Evolutionary conservation across 2,888 invertebrate genomes (phyloP), one percentile per base, ranked within the genome.

Genomic region (Neoitamus cyanurus): DNA sequence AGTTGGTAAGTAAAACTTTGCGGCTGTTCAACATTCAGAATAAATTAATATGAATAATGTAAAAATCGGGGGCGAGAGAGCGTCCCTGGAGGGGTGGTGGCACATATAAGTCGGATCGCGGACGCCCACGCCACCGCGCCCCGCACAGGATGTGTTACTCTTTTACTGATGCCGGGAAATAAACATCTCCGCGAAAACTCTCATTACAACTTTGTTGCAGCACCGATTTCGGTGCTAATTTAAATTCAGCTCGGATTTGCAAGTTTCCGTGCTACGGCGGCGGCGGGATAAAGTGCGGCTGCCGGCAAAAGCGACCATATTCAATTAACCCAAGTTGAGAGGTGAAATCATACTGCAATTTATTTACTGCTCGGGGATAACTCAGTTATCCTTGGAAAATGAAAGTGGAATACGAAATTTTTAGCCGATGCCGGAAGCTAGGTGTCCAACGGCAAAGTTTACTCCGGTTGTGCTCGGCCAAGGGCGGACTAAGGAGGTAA

Each of bases 21-120:
- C 25, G 75, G 13, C 42, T 75, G 75, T 75, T 75, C 46, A 37
- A 37, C 75, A 75, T 75, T 42, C 75, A 75, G 75, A 75, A 75
- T 75, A 75, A 75, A 75, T 75, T 75, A 75, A 75, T 75, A 75
- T 75, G 75, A 75, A 75, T 75, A 75, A 75, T 75, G 46, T 75
- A 75, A 75, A 75, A 75, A 75, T 42, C 42, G 75, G n/a, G 75
- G 25, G 46, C 9, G 25, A 20, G 46, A 11, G 34, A 42, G 6
- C 25, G 0, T 7, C 2, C 28, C 42, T 28, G 42, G 30, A 20
- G 28, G 42, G n/a, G 30, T 75, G 42, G 7, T 58, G 58, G 20
- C 58, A 75, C 42, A 75, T 42, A 75, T 42, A 42, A 75, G 20
- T 28, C 25, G 28, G 42, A 75, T 75, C 42, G 42, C 42, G 75